Evolutionary conservation across 2,113 vertebrate species (phyloP).

Genomic region (Phylloscopus trochiloides): DNA sequence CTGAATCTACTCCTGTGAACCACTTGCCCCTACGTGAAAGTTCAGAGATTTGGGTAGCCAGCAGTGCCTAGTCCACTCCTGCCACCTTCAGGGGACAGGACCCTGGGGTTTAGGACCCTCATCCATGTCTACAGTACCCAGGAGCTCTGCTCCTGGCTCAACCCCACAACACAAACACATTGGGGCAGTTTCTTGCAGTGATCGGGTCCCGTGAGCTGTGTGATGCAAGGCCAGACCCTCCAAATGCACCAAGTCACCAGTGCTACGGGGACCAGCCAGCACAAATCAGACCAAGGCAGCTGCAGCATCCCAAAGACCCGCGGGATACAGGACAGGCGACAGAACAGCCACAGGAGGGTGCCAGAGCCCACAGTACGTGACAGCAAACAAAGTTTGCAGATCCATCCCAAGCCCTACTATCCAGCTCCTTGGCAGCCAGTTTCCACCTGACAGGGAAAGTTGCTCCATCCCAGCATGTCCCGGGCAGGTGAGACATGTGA

Average conservation of each 20-base stretch:
- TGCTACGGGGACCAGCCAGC: background rate
- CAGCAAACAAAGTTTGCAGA: background rate
- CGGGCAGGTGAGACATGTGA: background rate
- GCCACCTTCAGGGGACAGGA: background rate
- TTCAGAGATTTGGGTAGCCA: background rate
- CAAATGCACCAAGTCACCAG: background rate
- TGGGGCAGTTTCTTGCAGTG: background rate
- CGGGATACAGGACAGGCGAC: background rate
- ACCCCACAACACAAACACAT: background rate
- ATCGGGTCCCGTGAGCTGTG: background rate
- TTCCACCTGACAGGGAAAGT: background rate
- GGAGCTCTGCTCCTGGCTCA: background rate
- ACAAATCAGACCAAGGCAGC: background rate
- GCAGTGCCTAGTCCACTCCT: background rate
- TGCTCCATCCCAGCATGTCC: background rate
- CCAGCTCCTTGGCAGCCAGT: background rate
- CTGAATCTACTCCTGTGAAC: background rate
- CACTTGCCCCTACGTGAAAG: background rate
- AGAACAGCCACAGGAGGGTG: conserved; percentile 60
- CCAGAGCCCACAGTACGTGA: conserved; percentile 13
- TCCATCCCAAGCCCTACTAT: background rate
- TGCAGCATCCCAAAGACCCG: background rate
- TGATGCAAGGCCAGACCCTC: background rate
- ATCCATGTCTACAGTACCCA: accelerated
- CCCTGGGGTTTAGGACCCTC: background rate